Base-by-base conservation (phyloP, 2,113 vertebrate genomes). In the Holacanthus passer region DNA sequence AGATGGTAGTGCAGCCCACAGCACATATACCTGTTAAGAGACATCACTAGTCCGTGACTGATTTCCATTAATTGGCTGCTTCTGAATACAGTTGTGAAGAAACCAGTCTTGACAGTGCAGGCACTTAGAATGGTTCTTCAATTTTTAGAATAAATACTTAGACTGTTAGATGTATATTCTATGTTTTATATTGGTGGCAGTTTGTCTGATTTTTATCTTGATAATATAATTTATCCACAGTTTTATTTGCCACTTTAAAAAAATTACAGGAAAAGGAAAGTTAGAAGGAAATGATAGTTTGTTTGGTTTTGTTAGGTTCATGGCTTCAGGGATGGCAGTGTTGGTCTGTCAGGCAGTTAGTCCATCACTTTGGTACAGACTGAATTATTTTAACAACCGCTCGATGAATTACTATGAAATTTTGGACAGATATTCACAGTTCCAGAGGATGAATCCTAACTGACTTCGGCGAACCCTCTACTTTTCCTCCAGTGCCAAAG, bases 61-160 rank as follows among this genome's bases (percentile, higher is more conserved):
- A 70, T 70, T 83, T 75, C 45, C 45, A 71, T n/a, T 81, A 71
- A 75, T 32, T 87, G 47, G 59, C 31, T 27, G 24, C 35, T 39
- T 71, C 14, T 11, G 2, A 52, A 71, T 32, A 24, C 3, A 55
- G 63, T 14, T 35, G n/a, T 52, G 47, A 35, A 13, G 58, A 35
- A 75, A 63, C 11, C 7, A 32, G 58, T 31, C 37, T 27, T 37
- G 3, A 52, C 45, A n/a, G 71, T 10, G 19, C 37, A 58, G 39
- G 65, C 41, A 27, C n/a, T 60, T 10, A 31, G 32, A 56, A n/a
- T 37, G 7, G 16, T 9, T 22, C 17, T 27, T 37, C 27, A 22
- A 17, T 60, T 62, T 48, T 43, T 59, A 72, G 22, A 73, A 59
- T 48, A 35, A 31, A 81, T 59, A 48, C 16, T 65, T 55, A 3